A percentile compares a stretch with the other conserved stretches of the same genome.
Evolutionary conservation across 2,797 vertebrate genomes (phyloP).

Genomic region (Sebastes cheni): DNA sequence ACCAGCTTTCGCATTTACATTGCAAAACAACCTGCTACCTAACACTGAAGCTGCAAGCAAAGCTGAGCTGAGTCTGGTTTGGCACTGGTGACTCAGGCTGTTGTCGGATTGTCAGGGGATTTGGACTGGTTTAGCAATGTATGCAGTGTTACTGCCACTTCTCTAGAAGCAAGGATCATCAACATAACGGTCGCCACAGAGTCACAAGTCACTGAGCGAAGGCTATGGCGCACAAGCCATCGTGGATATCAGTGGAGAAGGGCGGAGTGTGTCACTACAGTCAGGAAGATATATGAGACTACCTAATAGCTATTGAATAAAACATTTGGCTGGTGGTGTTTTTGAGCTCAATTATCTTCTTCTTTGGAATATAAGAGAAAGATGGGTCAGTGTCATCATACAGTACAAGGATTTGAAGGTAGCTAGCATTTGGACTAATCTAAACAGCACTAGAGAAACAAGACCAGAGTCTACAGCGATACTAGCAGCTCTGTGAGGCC

Average conservation of each 20-base stretch:
- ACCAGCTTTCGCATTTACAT: slow-evolving; percentile 74
- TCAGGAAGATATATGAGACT: background rate
- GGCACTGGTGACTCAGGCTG: slow-evolving; percentile 30
- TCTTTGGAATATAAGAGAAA: background rate
- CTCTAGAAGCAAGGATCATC: background rate
- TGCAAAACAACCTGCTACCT: slow-evolving; percentile 69
- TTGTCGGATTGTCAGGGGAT: slow-evolving; percentile 28
- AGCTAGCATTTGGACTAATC: background rate
- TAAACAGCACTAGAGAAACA: background rate
- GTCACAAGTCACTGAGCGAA: background rate
- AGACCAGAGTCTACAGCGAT: background rate
- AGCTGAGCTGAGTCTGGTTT: slow-evolving; percentile 40
- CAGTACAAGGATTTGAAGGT: background rate
- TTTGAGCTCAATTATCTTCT: background rate
- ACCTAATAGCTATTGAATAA: background rate
- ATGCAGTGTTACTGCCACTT: slow-evolving; percentile 17
- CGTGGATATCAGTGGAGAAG: background rate
- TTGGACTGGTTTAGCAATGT: slow-evolving; percentile 37
- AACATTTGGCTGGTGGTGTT: background rate
- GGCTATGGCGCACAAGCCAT: background rate
- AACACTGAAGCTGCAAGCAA: slow-evolving; percentile 46
- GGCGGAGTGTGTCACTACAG: background rate
- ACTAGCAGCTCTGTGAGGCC: no score
- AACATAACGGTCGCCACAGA: slow-evolving; percentile 7
- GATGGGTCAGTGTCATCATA: background rate